Evolutionary conservation across 2,888 invertebrate genomes (phyloP).

Genomic region (Rhabditoides inermis): DNA sequence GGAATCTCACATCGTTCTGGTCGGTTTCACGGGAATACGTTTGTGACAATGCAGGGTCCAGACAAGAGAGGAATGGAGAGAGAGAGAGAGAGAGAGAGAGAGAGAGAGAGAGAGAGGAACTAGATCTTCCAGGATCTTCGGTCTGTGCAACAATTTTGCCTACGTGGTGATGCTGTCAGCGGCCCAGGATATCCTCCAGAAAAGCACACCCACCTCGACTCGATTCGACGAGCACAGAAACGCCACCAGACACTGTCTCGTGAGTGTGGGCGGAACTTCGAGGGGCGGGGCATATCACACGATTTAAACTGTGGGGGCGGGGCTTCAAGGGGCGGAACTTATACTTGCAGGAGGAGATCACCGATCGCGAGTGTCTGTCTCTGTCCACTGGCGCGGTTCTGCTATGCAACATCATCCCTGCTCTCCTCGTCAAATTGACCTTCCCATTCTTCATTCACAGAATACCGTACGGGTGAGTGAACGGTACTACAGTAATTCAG

Average conservation of each 20-base stretch:
- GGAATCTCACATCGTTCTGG: too few species aligned
- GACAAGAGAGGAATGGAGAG: too few species aligned
- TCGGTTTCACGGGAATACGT: too few species aligned
- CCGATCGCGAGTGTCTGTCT: slow-evolving; percentile 10
- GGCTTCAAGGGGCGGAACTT: not conserved
- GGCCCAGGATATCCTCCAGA: slow-evolving; percentile 66
- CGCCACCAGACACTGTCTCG: too few species aligned
- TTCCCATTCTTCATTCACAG: slow-evolving; percentile 63
- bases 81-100: too few species aligned
- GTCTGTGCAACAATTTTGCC: slow-evolving; percentile 74
- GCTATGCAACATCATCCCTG: slow-evolving; percentile 70
- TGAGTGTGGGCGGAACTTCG: too few species aligned
- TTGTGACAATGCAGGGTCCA: too few species aligned
- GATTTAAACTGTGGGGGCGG: too few species aligned
- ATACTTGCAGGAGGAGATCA: not conserved
- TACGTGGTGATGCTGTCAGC: slow-evolving; percentile 78
- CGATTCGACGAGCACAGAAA: too few species aligned
- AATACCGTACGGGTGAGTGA: slow-evolving; percentile 54
- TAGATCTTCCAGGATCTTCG: slow-evolving; percentile 62
- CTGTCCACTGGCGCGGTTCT: slow-evolving; percentile 60
- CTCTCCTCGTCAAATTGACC: slow-evolving; percentile 64
- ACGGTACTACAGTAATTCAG: too few species aligned
- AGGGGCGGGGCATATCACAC: too few species aligned
- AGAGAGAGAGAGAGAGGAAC: too few species aligned
- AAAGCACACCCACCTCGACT: slow-evolving; percentile 6